Base-by-base conservation (phyloP, 2,113 vertebrate species). In the Orthonyx spaldingii region DNA sequence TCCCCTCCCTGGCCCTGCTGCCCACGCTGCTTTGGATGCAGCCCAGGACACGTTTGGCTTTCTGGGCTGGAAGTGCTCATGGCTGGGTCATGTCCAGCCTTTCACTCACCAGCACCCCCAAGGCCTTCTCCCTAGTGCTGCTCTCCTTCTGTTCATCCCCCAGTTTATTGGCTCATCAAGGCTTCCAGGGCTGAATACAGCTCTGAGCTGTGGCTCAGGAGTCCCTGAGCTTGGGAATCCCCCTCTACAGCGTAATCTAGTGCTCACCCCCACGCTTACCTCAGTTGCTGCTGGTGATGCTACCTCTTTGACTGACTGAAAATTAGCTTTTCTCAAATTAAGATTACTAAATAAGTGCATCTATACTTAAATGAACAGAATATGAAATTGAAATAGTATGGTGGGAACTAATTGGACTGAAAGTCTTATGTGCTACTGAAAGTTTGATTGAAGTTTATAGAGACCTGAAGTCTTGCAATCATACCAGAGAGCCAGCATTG, bases 141-240 rank as follows among this genome's bases (percentile, higher is more conserved):
- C 24, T 82, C 16, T 60, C 1, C 2, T 2, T 75, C 24, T 47
- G 1, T 68, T 60, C 30, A 13, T 60, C 13, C 3, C 1, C 9
- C 17, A 16, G 7, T 30, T 30, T 41, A 12, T 17, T 33, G 22
- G 15, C 26, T 74, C 1, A 0, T 8, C 12, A 41, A 9, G 21
- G 5, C 21, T 60, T 59, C 21, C 14, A 15, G 10, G 5, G 59
- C 6, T 1, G 1, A 15, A 41, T 30, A 13, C 24, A 52, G 15
- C 46, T 47, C 30, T 46, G 46, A 37, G 17, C 39, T 41, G 10
- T 64, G 59, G 24, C 39, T 79, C 32, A 3, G 59, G 39, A 39
- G 24, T 46, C 14, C 24, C 7, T 72, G 33, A 71, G 8, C 20
- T 41, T 8, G 3, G 39, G 14, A 79, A 13, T 2, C 15, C 4